Percentiles rank a stretch among this genome's conserved stretches.
phyloP scores from a whole-genome alignment of 2,888 invertebrate genomes.

The Aproaerema taeniolella region DNA sequence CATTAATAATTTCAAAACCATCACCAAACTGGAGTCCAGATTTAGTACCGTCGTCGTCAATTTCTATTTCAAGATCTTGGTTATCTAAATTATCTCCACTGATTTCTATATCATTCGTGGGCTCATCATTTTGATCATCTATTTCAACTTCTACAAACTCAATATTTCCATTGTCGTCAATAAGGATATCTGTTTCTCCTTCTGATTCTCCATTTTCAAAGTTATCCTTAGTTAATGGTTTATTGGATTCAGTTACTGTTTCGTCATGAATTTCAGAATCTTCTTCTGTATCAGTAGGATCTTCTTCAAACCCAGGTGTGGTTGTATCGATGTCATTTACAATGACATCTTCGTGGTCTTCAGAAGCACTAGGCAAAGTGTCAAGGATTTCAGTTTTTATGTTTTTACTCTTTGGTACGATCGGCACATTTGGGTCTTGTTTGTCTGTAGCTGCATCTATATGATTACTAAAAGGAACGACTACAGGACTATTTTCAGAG shows the following conservation, averaged over 20 bases:
- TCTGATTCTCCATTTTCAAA: not conserved
- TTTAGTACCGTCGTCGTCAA: not conserved
- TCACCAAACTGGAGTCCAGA: not conserved
- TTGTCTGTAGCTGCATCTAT: no score
- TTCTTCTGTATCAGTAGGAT: not conserved
- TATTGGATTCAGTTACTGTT: not conserved
- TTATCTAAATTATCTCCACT: not conserved
- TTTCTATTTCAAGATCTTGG: constrained; percentile 1
- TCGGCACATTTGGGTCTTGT: no score
- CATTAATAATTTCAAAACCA: not conserved
- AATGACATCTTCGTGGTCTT: no score
- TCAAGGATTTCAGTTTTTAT: constrained; percentile 25
- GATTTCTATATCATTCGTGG: not conserved
- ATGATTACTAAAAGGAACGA: no score
- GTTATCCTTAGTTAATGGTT: constrained; percentile 1
- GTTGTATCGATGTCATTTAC: not conserved
- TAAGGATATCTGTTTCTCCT: not conserved
- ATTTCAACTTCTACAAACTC: constrained; percentile 2
- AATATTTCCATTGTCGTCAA: not conserved
- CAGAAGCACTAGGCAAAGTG: constrained; percentile 21
- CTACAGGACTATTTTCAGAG: constrained; percentile 4
- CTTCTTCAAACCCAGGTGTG: not conserved
- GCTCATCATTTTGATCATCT: not conserved
- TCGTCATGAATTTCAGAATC: not conserved
- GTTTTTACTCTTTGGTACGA: not conserved